A percentile compares a stretch with the other conserved stretches of the same genome.
Conservation (phyloP, 2,113 vertebrate species). For the Egretta garzetta region DNA sequence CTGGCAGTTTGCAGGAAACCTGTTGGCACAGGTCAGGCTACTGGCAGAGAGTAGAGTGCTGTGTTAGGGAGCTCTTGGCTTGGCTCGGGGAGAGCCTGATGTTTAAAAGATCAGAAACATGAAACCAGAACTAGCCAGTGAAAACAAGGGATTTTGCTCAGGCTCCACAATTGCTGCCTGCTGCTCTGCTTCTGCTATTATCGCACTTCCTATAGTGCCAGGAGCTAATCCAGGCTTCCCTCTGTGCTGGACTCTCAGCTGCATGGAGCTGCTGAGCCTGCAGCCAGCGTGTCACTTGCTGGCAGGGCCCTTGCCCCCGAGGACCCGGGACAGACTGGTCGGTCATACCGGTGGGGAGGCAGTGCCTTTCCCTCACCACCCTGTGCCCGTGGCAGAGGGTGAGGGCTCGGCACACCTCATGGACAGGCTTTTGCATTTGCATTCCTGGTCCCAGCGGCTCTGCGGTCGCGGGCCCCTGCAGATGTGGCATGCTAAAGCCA, state of each 20-base stretch:
- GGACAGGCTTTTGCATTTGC: background rate
- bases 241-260: slow-evolving; percentile 23
- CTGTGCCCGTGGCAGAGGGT: accelerated
- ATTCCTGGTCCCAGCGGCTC: background rate
- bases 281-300: background rate
- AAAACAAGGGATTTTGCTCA: slow-evolving; percentile 67
- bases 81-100: slow-evolving; percentile 33
- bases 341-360: accelerated
- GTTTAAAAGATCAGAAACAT: slow-evolving; percentile 71
- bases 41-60: slow-evolving; percentile 16
- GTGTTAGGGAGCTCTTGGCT: slow-evolving; percentile 20
- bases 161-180: slow-evolving; percentile 68
- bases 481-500: background rate
- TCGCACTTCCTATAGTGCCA: slow-evolving; percentile 48
- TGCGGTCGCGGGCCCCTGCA: background rate
- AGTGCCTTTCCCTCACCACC: background rate
- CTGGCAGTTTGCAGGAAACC: slow-evolving; percentile 29
- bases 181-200: slow-evolving; percentile 70
- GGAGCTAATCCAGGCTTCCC: slow-evolving; percentile 64
- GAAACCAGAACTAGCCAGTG: slow-evolving; percentile 71
- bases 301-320: background rate
- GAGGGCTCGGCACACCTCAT: background rate
- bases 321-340: background rate
- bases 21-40: slow-evolving; percentile 27
- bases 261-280: slow-evolving; percentile 27